Evolutionary conservation across 2,113 vertebrate species (phyloP).

Genomic region (Agapornis roseicollis): DNA sequence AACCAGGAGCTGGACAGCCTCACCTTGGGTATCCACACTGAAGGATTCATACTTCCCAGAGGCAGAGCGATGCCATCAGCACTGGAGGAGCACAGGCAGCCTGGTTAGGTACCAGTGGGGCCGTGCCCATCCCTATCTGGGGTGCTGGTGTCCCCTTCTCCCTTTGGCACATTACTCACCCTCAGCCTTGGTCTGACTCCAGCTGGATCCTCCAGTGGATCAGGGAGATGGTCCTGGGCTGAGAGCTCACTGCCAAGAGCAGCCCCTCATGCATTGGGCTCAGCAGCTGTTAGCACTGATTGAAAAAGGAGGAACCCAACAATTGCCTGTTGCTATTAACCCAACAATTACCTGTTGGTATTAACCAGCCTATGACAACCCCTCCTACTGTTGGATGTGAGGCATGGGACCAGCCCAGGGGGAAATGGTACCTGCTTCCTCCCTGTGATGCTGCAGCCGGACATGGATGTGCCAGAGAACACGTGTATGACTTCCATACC

Average conservation of each 20-base stretch:
- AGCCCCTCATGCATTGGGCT: background rate
- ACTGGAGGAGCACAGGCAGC: background rate
- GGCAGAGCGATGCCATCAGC: background rate
- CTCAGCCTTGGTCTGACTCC: background rate
- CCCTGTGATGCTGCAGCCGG: rapidly evolving
- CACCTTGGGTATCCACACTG: background rate
- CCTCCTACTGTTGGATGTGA: background rate
- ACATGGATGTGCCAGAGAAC: rapidly evolving
- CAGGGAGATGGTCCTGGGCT: background rate
- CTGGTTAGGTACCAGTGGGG: background rate
- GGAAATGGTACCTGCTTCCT: background rate
- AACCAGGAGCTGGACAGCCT: background rate
- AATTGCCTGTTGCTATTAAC: too few species aligned
- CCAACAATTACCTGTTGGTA: too few species aligned
- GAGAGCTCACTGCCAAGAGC: background rate
- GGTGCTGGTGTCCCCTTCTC: background rate
- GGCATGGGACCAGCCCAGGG: rapidly evolving
- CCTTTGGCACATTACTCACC: rapidly evolving
- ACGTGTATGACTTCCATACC: rapidly evolving
- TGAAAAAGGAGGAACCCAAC: constrained; percentile 4
- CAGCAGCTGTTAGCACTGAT: constrained; percentile 42
- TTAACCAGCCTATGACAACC: background rate
- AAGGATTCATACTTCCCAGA: background rate
- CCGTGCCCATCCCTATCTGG: background rate
- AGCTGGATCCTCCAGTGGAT: background rate